These are phyloP conservation scores for Aleiodes sp. DNA, from an alignment of 1,140 invertebrate species.

Conservation along the genomic window DNA sequence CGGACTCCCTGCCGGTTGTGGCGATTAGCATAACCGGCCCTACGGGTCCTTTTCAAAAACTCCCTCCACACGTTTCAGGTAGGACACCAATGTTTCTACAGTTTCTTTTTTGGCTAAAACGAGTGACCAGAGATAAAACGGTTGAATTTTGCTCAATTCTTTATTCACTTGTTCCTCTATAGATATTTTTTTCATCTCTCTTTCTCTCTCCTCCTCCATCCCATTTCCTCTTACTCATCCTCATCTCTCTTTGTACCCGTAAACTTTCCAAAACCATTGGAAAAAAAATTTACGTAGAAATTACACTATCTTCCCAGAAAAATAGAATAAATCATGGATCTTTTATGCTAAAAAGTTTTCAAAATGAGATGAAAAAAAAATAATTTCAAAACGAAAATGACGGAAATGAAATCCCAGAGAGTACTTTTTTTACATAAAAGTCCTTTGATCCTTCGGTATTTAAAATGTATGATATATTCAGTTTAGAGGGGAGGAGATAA, in stretches of 20 bases:
- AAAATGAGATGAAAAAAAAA: too few species aligned
- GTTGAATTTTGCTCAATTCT: neutral
- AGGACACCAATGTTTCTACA: neutral
- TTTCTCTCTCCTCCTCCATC: neutral
- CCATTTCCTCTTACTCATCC: too few species aligned
- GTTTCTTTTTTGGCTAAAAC: constrained; percentile 10
- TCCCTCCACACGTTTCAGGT: neutral
- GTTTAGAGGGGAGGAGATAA: neutral
- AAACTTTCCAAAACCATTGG: too few species aligned
- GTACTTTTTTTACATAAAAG: neutral
- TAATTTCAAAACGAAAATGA: too few species aligned
- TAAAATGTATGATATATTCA: constrained; percentile 3
- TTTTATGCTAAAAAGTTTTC: too few species aligned
- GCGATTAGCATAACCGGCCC: constrained; percentile 55
- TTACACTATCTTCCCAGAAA: too few species aligned
- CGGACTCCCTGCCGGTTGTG: constrained; percentile 31
- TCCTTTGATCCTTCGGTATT: constrained; percentile 3
- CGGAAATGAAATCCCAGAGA: neutral
- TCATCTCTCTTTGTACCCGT: too few species aligned
- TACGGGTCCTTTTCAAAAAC: constrained; percentile 47
- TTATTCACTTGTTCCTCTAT: neutral
- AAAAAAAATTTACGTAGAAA: too few species aligned
- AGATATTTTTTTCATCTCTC: neutral
- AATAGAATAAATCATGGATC: too few species aligned
- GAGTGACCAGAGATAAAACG: neutral